Base-by-base conservation (phyloP, 2,888 invertebrate species). In the Parnassius apollo region DNA sequence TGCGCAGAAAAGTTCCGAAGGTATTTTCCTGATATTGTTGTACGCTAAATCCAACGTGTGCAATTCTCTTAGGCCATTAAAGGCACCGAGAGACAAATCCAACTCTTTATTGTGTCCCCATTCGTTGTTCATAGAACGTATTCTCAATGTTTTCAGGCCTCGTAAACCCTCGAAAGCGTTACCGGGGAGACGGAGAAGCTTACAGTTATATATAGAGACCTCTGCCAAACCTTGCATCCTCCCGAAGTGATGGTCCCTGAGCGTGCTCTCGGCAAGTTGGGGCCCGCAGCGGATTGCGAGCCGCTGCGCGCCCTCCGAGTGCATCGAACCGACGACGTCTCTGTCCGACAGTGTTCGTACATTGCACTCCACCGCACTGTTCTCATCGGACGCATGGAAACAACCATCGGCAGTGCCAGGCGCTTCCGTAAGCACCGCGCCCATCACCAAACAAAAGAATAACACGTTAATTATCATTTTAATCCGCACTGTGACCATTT, bases 141-240 rank as follows among this genome's bases (percentile, higher is more conserved):
- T 92, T 61, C 94, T 93, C 59, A 98, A 92, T 66, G 94, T 94
- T 82, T 96, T 96, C 65, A 98, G 92, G 67, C 96, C 96, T 71
- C 94, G 93, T 22, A 98, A 88, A 0, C 97, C 96, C 70, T 95
- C 95, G 82, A 98, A 97, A 45, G 96, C 94, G 72, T 95, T 95
- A 35, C 94, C 93, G 11, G 96, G 95, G 67, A 97, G 91, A 56
- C 95, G 94, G 63, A 96, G 93, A 69, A 97, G 89, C 85, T 97
- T 97, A 90, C 97, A 97, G 76, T 95, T 93, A 73, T 93, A 94
- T 72, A 98, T 92, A 69, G 94, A 92, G 72, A 98, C 92, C 77
- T 96, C 96, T 73, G 95, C 95, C 70, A 98, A 92, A 76, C 96
- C 95, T 82, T 94, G 95, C 71, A 97, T 92, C 65, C 94, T 93